These are phyloP conservation scores for Adineta ricciae DNA, from an alignment of 2,888 invertebrate species.

Conservation along the genomic window DNA sequence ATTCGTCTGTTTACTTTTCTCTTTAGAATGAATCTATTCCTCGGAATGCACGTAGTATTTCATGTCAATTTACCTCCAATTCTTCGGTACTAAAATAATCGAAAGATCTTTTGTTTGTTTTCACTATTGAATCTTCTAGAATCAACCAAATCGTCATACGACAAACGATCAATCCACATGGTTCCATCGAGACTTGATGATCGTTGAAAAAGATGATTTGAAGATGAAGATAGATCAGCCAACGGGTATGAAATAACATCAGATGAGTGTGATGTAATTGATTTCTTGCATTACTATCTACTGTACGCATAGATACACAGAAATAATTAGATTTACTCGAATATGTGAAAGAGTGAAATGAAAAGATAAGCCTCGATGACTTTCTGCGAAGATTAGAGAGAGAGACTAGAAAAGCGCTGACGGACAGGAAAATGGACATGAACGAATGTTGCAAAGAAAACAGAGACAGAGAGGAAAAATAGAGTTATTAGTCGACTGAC, in stretches of 20 bases:
- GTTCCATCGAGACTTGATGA: background rate
- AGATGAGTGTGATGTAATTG: background rate
- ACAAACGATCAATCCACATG: background rate
- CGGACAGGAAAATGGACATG: background rate
- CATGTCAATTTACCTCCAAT: background rate
- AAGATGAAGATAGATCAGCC: background rate
- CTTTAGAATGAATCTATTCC: background rate
- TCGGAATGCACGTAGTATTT: background rate
- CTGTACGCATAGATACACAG: background rate
- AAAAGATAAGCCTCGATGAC: background rate
- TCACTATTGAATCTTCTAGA: background rate
- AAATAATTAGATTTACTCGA: background rate
- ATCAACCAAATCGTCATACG: background rate
- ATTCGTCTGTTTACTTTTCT: background rate
- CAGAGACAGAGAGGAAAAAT: background rate
- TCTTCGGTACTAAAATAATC: background rate
- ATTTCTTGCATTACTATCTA: background rate
- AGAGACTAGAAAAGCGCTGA: background rate
- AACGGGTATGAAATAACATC: background rate
- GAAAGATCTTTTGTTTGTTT: too few relatives aligned
- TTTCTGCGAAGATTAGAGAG: background rate
- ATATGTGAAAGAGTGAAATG: background rate
- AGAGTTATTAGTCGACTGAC: background rate
- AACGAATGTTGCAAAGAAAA: background rate
- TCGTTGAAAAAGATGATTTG: background rate